These are phyloP conservation scores for Drosophila melanosoma DNA, from an alignment of 2,888 invertebrate species.

Conservation along the genomic window DNA sequence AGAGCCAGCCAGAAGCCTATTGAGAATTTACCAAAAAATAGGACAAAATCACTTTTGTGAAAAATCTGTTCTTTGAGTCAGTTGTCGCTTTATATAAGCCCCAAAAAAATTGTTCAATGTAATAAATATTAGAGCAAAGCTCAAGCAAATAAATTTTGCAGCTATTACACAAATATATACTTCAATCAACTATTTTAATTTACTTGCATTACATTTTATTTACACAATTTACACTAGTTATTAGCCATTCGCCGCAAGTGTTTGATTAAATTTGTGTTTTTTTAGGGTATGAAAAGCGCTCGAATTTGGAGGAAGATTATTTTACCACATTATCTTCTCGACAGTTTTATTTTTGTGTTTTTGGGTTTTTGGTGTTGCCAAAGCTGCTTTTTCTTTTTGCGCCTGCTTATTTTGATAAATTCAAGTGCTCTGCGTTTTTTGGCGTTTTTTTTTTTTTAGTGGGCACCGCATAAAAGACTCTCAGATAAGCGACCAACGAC, in stretches of 20 bases:
- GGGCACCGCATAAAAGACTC: conserved; percentile 56
- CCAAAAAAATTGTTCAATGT: not conserved
- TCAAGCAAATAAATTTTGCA: not conserved
- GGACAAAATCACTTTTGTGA: too few species aligned
- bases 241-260: not conserved
- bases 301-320: conserved; percentile 60
- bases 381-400: conserved; percentile 5
- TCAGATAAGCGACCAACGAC: conserved; percentile 47
- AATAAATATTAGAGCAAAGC: not conserved
- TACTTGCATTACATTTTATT: not conserved
- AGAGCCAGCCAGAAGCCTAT: not conserved
- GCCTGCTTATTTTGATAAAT: conserved; percentile 52
- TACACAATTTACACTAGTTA: not conserved
- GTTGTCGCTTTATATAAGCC: too few species aligned
- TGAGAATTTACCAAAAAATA: not conserved
- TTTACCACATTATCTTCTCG: conserved; percentile 73
- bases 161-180: not conserved
- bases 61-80: not conserved
- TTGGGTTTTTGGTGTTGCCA: conserved; percentile 13
- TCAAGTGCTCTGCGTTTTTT: conserved; percentile 63
- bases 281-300: conserved; percentile 16
- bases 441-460: not conserved
- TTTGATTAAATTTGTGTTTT: not conserved
- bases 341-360: conserved; percentile 48
- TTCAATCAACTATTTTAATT: not conserved